Conservation (phyloP, 2,888 invertebrate species). For the Drosophila tanythrix region DNA sequence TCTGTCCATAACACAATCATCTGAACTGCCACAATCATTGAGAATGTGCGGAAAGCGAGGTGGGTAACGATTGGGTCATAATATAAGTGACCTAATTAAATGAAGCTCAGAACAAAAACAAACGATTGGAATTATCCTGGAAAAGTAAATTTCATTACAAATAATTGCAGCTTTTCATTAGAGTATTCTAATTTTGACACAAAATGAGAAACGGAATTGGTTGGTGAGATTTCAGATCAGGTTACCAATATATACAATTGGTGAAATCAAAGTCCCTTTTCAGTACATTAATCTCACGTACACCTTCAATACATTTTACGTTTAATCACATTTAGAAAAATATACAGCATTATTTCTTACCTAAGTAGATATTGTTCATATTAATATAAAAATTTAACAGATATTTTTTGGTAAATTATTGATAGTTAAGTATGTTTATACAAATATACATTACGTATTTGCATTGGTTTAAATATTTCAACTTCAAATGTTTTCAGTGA, state of each 20-base stretch:
- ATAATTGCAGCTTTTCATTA: background rate
- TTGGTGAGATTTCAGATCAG: background rate
- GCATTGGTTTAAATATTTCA: slow-evolving; percentile 44
- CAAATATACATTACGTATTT: slow-evolving; percentile 51
- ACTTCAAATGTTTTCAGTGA: slow-evolving; percentile 24
- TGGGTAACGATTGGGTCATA: background rate
- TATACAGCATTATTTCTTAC: slow-evolving; percentile 69
- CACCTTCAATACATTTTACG: slow-evolving; percentile 18
- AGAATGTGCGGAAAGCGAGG: background rate
- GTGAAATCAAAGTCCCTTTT: background rate
- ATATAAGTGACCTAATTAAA: background rate
- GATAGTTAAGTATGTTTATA: slow-evolving; percentile 41
- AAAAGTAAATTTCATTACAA: background rate
- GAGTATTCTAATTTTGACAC: background rate
- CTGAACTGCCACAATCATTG: slow-evolving; percentile 4
- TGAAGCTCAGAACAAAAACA: background rate
- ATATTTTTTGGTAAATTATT: slow-evolving; percentile 62
- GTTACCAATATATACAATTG: background rate
- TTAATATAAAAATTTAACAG: slow-evolving; percentile 52
- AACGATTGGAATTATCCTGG: background rate
- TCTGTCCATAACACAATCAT: slow-evolving; percentile 2
- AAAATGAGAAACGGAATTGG: background rate
- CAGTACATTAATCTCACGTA: background rate
- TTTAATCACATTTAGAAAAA: slow-evolving; percentile 80
- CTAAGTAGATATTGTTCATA: slow-evolving; percentile 39